Base-by-base conservation (phyloP, 2,888 invertebrate genomes). In the Drosophila birchii region DNA sequence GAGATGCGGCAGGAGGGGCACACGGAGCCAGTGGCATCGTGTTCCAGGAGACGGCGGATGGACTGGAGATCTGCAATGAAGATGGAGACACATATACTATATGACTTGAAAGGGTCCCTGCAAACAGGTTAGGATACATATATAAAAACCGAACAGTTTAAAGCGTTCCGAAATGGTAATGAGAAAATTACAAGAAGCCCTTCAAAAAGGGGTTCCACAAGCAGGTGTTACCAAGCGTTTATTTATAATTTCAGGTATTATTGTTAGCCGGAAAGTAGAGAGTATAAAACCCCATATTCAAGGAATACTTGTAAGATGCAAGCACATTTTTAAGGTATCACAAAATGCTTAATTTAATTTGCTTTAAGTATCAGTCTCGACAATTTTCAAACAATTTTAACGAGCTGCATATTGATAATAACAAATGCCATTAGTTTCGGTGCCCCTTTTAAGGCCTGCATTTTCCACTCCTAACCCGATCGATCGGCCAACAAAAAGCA, bases 1-100 rank as follows among this genome's bases (percentile, higher is more conserved):
- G 98, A 97, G 95, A 97, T 97, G 93, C 96, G 96, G 94, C 97
- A 97, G 93, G 96, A 96, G 79, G 97, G 97, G 93, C 97, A 97
- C 76, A 94, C 94, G 57, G 94, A 94, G 77, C 94, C 94, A 66
- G 95, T 95, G 67, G 95, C 94, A 92, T 96, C 96, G 89, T 95
- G 95, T 91, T 96, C 96, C 90, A 96, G 94, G 78, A 97, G 94
- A 85, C 96, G 95, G 80, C 96, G 94, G 90, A 97, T 96, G 82
- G 96, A 96, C 86, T 96, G 96, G 92, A 97, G 94, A 94, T 97
- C 97, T 97, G 94, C 14, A 95, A 95, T 3, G 43, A 14, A 74
- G 66, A 47, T 43, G 61, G 47, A 63, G 20, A 54, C 51, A 54
- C 57, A 74, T 45, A 34, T 34, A 6, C 3, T 32, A 34, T 34